These are phyloP conservation scores for Chelon labrosus DNA, from an alignment of 2,797 vertebrate species.

Conservation along the genomic window DNA sequence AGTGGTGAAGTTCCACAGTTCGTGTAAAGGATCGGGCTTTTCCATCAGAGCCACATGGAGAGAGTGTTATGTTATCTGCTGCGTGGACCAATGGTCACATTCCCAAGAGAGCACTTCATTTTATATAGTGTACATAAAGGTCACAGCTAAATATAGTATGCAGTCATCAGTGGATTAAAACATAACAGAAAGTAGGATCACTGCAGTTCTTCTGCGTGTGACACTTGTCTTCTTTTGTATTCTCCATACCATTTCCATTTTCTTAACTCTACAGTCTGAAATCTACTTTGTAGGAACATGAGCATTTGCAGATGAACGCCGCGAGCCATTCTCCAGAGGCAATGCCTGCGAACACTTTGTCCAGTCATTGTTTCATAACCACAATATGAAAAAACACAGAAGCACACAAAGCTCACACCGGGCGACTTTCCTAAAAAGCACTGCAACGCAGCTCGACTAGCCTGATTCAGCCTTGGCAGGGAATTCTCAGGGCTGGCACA, in stretches of 20 bases:
- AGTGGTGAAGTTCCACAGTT: slow-evolving; percentile 1
- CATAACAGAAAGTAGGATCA: not conserved
- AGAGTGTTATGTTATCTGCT: not conserved
- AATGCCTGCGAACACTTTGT: slow-evolving; percentile 5
- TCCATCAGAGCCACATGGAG: no score
- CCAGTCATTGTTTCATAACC: slow-evolving; percentile 27
- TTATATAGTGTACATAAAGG: not conserved
- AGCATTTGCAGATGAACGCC: not conserved
- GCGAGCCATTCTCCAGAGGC: slow-evolving; percentile 14
- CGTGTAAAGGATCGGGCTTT: not conserved
- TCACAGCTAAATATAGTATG: not conserved
- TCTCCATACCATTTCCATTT: not conserved
- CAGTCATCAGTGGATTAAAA: not conserved
- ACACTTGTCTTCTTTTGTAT: not conserved
- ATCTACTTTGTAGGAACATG: not conserved
- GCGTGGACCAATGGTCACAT: not conserved
- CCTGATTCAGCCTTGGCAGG: slow-evolving; percentile 54
- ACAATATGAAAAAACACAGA: slow-evolving; percentile 3
- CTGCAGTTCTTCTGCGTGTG: not conserved
- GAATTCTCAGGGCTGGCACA: slow-evolving; percentile 41
- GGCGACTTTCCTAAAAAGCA: slow-evolving; percentile 50
- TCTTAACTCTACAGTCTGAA: slow-evolving; percentile 3
- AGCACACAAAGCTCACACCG: slow-evolving; percentile 23
- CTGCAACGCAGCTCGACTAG: slow-evolving; percentile 26
- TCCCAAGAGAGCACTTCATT: not conserved